phyloP scores from a whole-genome alignment of 2,797 vertebrate species.

The Lacerta bilineata region DNA sequence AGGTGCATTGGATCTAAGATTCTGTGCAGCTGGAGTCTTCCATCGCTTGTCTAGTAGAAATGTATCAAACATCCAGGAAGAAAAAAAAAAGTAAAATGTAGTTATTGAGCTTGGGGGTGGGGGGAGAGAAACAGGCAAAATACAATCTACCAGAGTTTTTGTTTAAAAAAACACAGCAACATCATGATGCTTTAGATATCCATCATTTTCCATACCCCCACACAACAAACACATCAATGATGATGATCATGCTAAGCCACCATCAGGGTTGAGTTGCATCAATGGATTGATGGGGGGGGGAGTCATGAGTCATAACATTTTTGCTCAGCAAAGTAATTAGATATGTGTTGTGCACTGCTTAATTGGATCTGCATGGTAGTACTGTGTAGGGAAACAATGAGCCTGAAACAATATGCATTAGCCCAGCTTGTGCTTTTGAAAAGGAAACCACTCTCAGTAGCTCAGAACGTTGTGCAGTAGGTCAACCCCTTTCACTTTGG shows the following conservation, averaged over 20 bases:
- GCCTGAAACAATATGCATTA: neutral
- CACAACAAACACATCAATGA: too few species aligned
- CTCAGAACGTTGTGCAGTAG: too few species aligned
- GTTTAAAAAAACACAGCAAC: too few species aligned
- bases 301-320: too few species aligned
- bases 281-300: too few species aligned
- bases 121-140: neutral
- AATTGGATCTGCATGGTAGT: neutral
- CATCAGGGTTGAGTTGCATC: too few species aligned
- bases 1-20: neutral
- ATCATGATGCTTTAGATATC: too few species aligned
- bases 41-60: neutral
- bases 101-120: neutral
- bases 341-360: too few species aligned
- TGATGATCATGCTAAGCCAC: too few species aligned
- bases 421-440: neutral
- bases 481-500: neutral
- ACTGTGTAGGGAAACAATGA: neutral
- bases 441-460: neutral
- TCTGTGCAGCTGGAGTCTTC: neutral
- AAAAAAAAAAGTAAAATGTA: neutral
- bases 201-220: too few species aligned
- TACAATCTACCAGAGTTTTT: neutral
- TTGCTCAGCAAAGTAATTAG: too few species aligned
- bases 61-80: neutral